Evolutionary conservation across 2,113 vertebrate species (phyloP), one percentile per base, ranked within the genome.

Genomic region (Leucopternis melanops): DNA sequence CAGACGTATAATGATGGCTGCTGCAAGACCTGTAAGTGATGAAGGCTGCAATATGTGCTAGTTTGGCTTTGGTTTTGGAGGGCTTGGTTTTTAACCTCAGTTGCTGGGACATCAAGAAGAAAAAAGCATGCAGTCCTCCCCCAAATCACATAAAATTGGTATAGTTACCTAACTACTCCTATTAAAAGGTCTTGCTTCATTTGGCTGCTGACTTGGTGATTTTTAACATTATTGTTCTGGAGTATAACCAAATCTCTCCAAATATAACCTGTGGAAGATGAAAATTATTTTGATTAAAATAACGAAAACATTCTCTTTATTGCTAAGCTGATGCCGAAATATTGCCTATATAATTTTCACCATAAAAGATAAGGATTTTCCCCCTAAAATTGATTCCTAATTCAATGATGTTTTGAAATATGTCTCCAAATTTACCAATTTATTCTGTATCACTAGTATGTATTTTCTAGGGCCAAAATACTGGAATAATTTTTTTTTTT

Each of bases 11-110:
- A 99, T 57, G 99, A 99, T 82, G 99, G 99, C 97, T 99, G 99
- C 98, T 99, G 99, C 98, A 99, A 98, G 98, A 99, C 98, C 96
- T 99, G 99, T 99, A 98, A 99, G 99, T 99, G 88, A 94, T 40
- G 70, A 97, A 92, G 85, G 94, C 97, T 97, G 65, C 91, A 91
- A 81, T 95, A 65, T 13, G 63, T 92, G 96, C 94, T 98, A 96
- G 90, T 98, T 95, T 97, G 89, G 98, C 98, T 99, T 98, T 96
- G 86, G 86, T 95, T 97, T 95, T 95, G 92, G 81, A 97, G n/a
- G 84, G 80, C 85, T 97, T 93, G 14, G 42, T 82, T 78, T 86
- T 97, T 97, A 97, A 97, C 92, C 94, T 97, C 79, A 87, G 66
- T 92, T 95, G 95, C 94, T 97, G 85, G 81, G 90, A 90, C 66